These are phyloP conservation scores for Sciaenops ocellatus DNA, from an alignment of 2,797 vertebrate species.

Conservation along the genomic window DNA sequence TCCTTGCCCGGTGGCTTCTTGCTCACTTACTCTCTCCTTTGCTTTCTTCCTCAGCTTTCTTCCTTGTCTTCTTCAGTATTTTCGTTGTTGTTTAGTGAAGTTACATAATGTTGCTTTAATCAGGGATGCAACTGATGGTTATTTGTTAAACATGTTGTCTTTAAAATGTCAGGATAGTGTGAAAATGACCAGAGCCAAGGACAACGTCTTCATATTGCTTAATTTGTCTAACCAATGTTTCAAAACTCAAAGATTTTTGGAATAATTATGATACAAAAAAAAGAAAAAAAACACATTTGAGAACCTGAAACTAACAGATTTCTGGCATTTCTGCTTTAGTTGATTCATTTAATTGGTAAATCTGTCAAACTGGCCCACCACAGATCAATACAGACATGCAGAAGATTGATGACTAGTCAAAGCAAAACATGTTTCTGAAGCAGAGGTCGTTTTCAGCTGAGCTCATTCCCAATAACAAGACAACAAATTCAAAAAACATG, in stretches of 20 bases:
- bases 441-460: background rate
- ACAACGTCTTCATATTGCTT: background rate
- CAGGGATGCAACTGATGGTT: background rate
- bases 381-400: slow-evolving; percentile 5
- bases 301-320: background rate
- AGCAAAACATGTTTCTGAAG: background rate
- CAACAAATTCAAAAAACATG: background rate
- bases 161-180: background rate
- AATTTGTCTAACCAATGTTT: background rate
- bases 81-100: too few species aligned
- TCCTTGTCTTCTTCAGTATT: too few species aligned
- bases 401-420: background rate
- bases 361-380: background rate
- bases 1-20: too few species aligned
- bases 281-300: background rate
- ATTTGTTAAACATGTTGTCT: background rate
- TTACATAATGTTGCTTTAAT: background rate
- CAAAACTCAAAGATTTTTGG: background rate
- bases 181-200: background rate
- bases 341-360: background rate
- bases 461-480: background rate
- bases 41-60: too few species aligned
- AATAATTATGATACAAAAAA: background rate
- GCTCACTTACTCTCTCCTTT: too few species aligned
- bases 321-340: background rate